A percentile compares a stretch with the other conserved stretches of the same genome.
Conservation (phyloP, 2,797 vertebrate species). For the Craterocephalus amniculus region DNA sequence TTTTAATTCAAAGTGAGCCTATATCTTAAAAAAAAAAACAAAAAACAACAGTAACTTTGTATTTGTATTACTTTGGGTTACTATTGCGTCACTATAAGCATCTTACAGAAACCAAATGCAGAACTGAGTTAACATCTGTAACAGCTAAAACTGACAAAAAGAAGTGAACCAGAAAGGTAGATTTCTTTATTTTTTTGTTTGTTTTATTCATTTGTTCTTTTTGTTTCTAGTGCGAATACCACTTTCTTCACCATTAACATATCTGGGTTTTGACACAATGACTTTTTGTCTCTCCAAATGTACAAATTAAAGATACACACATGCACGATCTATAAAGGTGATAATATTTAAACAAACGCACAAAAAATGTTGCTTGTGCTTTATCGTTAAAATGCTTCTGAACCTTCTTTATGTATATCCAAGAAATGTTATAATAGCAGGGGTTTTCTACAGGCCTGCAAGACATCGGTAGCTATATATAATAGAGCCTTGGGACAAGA, state of each 20-base stretch:
- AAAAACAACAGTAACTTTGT: not conserved
- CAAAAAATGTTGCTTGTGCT: too few species aligned
- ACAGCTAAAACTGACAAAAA: not conserved
- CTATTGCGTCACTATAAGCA: not conserved
- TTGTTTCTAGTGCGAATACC: not conserved
- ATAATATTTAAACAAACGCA: not conserved
- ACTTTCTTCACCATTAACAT: not conserved
- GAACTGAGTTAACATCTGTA: too few species aligned
- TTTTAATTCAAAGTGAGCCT: not conserved
- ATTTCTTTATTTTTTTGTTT: not conserved
- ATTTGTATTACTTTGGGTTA: not conserved
- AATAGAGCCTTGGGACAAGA: conserved; percentile 10
- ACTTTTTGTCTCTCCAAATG: not conserved
- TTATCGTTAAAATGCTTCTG: too few species aligned
- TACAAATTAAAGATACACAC: not conserved
- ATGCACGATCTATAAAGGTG: not conserved
- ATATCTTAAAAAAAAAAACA: not conserved
- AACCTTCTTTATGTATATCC: too few species aligned
- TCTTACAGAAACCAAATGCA: not conserved
- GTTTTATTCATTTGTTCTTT: not conserved
- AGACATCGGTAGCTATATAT: conserved; percentile 1
- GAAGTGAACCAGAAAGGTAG: not conserved
- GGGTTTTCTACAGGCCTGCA: conserved; percentile 22
- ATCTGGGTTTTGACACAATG: not conserved
- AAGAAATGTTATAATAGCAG: not conserved